Evolutionary conservation across 2,888 invertebrate species (phyloP).

Genomic region (Volucella bombylans): DNA sequence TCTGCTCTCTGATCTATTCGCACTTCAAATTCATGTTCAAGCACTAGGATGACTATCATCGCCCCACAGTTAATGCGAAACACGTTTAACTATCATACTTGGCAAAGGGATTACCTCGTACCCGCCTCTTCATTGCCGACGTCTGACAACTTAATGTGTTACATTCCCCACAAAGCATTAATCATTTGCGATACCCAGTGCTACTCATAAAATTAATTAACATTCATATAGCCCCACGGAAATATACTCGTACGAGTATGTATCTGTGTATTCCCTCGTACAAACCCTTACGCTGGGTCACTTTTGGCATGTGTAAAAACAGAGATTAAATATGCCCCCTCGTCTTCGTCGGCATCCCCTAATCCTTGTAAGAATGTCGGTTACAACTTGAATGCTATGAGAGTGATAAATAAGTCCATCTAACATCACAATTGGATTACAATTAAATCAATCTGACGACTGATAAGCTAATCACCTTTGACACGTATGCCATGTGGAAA

Average conservation of each 20-base stretch:
- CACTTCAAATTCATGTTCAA: conserved; percentile 14
- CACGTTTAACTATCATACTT: background rate
- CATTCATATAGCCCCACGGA: conserved; percentile 11
- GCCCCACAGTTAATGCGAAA: no score
- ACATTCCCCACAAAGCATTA: conserved; percentile 35
- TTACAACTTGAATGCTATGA: conserved; percentile 3
- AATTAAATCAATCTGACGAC: conserved; percentile 34
- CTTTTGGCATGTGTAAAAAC: no score
- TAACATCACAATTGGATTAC: conserved; percentile 32
- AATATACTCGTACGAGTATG: no score
- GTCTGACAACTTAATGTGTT: conserved; percentile 38
- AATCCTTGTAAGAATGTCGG: background rate
- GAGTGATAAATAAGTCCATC: conserved; percentile 35
- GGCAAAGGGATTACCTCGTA: background rate
- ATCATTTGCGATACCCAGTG: conserved; percentile 29
- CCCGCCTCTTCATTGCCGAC: background rate
- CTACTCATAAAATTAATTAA: conserved; percentile 51
- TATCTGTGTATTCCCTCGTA: no score
- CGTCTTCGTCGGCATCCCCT: background rate
- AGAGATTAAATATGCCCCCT: no score
- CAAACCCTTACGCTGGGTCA: no score
- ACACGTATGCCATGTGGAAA: conserved; percentile 4
- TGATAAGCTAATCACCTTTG: conserved; percentile 39
- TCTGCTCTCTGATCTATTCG: conserved; percentile 6
- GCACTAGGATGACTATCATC: background rate